Conservation (phyloP, 2,888 invertebrate species). For the Lithosia quadra region DNA sequence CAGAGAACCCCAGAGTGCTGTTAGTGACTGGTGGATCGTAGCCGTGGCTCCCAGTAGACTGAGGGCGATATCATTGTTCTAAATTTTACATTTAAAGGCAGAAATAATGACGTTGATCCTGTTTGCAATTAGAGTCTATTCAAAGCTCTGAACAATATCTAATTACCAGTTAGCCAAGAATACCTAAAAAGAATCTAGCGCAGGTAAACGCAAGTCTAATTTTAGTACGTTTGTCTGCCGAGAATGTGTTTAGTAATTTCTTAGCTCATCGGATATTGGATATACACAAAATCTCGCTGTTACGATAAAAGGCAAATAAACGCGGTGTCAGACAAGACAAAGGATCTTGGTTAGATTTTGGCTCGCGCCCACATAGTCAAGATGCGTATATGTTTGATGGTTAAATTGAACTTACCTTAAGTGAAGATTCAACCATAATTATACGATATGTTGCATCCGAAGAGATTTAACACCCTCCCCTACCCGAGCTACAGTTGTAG, state of each 20-base stretch:
- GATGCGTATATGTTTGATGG: neutral
- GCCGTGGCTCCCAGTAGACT: too few species aligned
- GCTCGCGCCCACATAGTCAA: slow-evolving; percentile 12
- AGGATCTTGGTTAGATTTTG: slow-evolving; percentile 24
- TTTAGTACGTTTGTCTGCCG: neutral
- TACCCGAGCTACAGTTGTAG: too few species aligned
- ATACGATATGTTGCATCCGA: too few species aligned
- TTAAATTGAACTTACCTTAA: too few species aligned
- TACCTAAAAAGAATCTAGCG: neutral
- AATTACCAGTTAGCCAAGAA: neutral
- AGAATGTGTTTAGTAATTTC: slow-evolving; percentile 6
- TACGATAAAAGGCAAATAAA: slow-evolving; percentile 34
- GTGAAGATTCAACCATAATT: too few species aligned
- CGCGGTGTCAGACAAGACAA: slow-evolving; percentile 27
- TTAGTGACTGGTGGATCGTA: too few species aligned
- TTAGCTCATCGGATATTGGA: slow-evolving; percentile 9
- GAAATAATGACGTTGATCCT: too few species aligned
- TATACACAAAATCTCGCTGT: slow-evolving; percentile 22
- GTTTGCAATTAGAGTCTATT: neutral
- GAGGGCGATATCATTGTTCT: too few species aligned
- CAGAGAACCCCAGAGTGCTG: too few species aligned
- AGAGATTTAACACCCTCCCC: too few species aligned
- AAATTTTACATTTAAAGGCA: too few species aligned
- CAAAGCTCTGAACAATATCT: neutral
- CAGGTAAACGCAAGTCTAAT: neutral